phyloP scores from a whole-genome alignment of 2,888 invertebrate species.

The Coenonympha glycerion region DNA sequence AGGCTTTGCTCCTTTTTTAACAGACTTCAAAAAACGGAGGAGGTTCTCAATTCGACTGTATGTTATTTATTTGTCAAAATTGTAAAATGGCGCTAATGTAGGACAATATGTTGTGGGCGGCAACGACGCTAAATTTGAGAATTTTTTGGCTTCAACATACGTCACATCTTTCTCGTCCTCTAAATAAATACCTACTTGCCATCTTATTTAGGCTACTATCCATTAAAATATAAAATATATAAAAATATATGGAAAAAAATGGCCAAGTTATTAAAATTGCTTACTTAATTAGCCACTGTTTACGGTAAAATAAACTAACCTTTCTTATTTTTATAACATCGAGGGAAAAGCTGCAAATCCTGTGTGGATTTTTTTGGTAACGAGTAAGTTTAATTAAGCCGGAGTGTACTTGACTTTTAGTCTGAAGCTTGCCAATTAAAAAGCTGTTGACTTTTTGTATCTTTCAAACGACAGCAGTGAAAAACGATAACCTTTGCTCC shows the following conservation, averaged over 20 bases:
- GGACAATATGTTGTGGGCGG: no score
- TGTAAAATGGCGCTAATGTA: no score
- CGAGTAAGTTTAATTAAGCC: conserved; percentile 25
- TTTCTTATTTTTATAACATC: background rate
- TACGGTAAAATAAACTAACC: background rate
- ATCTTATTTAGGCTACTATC: no score
- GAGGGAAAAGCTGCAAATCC: conserved; percentile 7
- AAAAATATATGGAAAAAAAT: background rate
- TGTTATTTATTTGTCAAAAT: no score
- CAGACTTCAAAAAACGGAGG: no score
- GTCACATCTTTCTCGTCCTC: no score
- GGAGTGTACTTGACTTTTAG: conserved; percentile 21
- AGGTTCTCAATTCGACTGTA: no score
- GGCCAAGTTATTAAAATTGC: conserved; percentile 1
- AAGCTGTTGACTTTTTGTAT: conserved; percentile 22
- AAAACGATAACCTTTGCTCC: conserved; percentile 6
- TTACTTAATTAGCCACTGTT: conserved; percentile 4
- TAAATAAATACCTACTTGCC: no score
- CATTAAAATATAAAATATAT: background rate
- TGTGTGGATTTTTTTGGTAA: conserved; percentile 15
- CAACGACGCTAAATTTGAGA: no score
- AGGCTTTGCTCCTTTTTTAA: no score
- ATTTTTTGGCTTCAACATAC: no score
- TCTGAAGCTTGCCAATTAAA: conserved; percentile 25
- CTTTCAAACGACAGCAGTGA: conserved; percentile 7